These are phyloP conservation scores for Microplitis mediator DNA, from an alignment of 1,140 invertebrate species.

Conservation along the genomic window DNA sequence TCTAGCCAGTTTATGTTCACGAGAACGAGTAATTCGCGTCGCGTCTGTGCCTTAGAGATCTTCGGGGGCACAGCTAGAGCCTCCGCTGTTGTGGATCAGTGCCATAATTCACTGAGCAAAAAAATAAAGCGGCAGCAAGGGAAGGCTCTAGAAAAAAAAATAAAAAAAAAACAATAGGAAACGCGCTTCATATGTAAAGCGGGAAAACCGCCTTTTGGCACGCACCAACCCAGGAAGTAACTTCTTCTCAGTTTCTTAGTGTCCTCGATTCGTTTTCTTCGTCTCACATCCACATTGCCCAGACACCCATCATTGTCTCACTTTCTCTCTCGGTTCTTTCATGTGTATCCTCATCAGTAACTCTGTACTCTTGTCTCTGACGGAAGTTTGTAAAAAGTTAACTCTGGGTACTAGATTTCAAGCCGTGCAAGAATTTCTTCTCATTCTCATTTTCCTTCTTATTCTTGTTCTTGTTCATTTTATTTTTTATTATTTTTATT, in stretches of 20 bases:
- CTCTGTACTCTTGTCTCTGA: conserved; percentile 10
- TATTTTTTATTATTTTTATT: conserved; percentile 5
- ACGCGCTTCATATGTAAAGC: conserved; percentile 28
- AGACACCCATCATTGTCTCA: not conserved
- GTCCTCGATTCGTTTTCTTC: not conserved
- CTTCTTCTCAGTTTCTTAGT: conserved; percentile 21
- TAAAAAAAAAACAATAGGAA: conserved; percentile 26
- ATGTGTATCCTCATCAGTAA: no score
- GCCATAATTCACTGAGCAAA: conserved; percentile 22
- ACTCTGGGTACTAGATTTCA: not conserved
- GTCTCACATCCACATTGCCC: not conserved
- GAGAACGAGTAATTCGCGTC: conserved; percentile 1
- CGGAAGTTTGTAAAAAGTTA: conserved; percentile 29
- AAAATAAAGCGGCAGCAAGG: not conserved
- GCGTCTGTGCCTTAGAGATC: not conserved
- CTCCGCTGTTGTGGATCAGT: conserved; percentile 22
- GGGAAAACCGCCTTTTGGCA: conserved; percentile 27
- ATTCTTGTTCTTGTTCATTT: no score
- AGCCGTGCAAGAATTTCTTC: not conserved
- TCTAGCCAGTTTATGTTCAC: not conserved
- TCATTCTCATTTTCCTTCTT: not conserved
- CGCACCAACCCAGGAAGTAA: conserved; percentile 24
- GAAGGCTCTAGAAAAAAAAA: not conserved
- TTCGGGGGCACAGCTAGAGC: conserved; percentile 3
- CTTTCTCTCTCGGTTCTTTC: not conserved